Percentiles rank a stretch among this genome's conserved stretches.
phyloP scores from a whole-genome alignment of 2,888 invertebrate species.

The Papilio protenor region DNA sequence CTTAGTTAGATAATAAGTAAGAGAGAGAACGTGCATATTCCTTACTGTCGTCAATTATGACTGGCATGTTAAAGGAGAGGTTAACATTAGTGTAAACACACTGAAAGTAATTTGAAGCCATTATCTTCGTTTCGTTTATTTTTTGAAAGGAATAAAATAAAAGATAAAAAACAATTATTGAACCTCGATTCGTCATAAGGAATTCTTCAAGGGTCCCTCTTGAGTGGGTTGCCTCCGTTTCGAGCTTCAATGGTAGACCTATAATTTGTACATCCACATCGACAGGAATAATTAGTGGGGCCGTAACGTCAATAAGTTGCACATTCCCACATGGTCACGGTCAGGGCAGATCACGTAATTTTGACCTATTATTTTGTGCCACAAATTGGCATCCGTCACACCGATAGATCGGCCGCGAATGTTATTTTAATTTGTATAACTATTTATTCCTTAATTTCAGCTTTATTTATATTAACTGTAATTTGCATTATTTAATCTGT shows the following conservation, averaged over 20 bases:
- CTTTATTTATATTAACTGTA: neutral
- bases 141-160: neutral
- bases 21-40: conserved; percentile 30
- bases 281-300: conserved; percentile 74
- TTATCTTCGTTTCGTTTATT: conserved; percentile 4
- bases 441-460: neutral
- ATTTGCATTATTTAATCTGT: neutral
- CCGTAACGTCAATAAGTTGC: conserved; percentile 75
- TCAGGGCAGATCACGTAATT: conserved; percentile 79
- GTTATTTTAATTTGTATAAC: neutral
- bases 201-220: conserved; percentile 47
- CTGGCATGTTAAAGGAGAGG: conserved; percentile 30
- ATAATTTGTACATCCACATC: conserved; percentile 80
- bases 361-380: conserved; percentile 78
- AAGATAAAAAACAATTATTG: conserved; percentile 26
- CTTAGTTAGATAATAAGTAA: conserved; percentile 19
- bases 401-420: conserved; percentile 49
- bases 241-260: conserved; percentile 64
- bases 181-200: conserved; percentile 45
- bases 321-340: conserved; percentile 73
- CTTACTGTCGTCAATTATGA: conserved; percentile 31
- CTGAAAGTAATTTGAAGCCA: conserved; percentile 6
- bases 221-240: conserved; percentile 60
- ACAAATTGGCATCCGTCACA: conserved; percentile 70
- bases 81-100: conserved; percentile 12